Evolutionary conservation across 2,797 vertebrate species (phyloP).

Genomic region (Malacoraja senta): DNA sequence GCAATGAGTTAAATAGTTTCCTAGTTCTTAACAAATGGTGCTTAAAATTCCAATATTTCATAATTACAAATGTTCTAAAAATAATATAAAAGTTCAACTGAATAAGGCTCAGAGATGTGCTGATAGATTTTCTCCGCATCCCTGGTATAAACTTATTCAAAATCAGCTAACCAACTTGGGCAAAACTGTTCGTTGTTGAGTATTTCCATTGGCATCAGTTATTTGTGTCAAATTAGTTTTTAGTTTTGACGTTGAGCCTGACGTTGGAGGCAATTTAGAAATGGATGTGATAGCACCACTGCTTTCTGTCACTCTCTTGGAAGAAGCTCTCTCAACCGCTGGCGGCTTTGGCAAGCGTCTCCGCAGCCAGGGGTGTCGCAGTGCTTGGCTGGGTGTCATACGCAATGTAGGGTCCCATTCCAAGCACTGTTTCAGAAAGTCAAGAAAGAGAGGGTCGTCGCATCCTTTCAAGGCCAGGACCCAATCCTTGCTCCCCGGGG

Average conservation of each 20-base stretch:
- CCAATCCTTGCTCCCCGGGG: slow-evolving; percentile 88
- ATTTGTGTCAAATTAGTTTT: slow-evolving; percentile 94
- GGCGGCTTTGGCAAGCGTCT: slow-evolving; percentile 92
- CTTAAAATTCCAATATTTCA: slow-evolving; percentile 12
- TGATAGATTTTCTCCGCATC: slow-evolving; percentile 50
- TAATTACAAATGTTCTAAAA: slow-evolving; percentile 47
- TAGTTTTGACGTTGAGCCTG: slow-evolving; percentile 83
- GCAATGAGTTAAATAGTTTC: slow-evolving; percentile 39
- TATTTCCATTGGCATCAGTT: slow-evolving; percentile 97
- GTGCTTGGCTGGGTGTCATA: slow-evolving; percentile 88
- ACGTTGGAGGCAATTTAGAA: slow-evolving; percentile 87
- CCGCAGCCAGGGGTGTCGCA: slow-evolving; percentile 89
- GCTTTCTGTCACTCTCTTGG: slow-evolving; percentile 75
- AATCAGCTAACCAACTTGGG: slow-evolving; percentile 97
- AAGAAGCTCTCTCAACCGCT: slow-evolving; percentile 69
- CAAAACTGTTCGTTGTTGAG: slow-evolving; percentile 93
- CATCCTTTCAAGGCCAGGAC: slow-evolving; percentile 84
- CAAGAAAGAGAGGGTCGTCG: slow-evolving; percentile 88
- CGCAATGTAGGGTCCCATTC: slow-evolving; percentile 89
- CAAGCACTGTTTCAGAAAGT: slow-evolving; percentile 96
- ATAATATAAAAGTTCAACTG: slow-evolving; percentile 56
- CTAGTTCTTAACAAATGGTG: background rate
- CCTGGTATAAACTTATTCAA: slow-evolving; percentile 55
- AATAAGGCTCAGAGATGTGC: slow-evolving; percentile 65
- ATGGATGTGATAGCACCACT: slow-evolving; percentile 83